Conservation (phyloP, 2,888 invertebrate species). For the Rotaria sp. region DNA sequence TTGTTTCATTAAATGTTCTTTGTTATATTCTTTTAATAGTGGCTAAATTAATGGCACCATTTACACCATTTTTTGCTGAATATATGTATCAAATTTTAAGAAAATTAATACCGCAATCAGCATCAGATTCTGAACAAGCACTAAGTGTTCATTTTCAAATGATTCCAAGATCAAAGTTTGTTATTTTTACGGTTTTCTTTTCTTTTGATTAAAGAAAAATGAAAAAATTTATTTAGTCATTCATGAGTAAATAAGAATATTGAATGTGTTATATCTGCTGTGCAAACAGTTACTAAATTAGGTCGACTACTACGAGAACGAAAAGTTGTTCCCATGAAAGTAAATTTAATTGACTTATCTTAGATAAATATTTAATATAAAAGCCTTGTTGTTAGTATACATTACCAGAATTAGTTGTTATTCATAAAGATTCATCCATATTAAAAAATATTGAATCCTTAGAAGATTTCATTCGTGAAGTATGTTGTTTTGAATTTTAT, state of each 20-base stretch:
- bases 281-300: conserved; percentile 90
- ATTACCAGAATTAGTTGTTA: conserved; percentile 84
- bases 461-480: conserved; percentile 6
- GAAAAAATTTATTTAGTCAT: conserved; percentile 45
- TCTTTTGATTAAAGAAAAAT: neutral
- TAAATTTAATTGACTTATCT: conserved; percentile 43
- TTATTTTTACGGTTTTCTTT: conserved; percentile 27
- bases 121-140: conserved; percentile 45
- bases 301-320: conserved; percentile 85
- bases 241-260: conserved; percentile 73
- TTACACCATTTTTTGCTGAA: conserved; percentile 90
- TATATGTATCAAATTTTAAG: conserved; percentile 82
- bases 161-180: conserved; percentile 67
- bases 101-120: conserved; percentile 59
- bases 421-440: neutral
- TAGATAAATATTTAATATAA: too few species aligned
- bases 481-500: neutral
- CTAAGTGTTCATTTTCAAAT: conserved; percentile 82
- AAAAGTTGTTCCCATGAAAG: conserved; percentile 82
- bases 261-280: conserved; percentile 77
- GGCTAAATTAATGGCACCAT: conserved; percentile 65
- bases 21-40: conserved; percentile 39
- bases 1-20: conserved; percentile 70
- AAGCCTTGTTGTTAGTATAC: conserved; percentile 65
- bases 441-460: neutral